Percentiles rank a stretch among this genome's conserved stretches.
Evolutionary conservation across 2,797 vertebrate species (phyloP).

Genomic region (Falco concolor): DNA sequence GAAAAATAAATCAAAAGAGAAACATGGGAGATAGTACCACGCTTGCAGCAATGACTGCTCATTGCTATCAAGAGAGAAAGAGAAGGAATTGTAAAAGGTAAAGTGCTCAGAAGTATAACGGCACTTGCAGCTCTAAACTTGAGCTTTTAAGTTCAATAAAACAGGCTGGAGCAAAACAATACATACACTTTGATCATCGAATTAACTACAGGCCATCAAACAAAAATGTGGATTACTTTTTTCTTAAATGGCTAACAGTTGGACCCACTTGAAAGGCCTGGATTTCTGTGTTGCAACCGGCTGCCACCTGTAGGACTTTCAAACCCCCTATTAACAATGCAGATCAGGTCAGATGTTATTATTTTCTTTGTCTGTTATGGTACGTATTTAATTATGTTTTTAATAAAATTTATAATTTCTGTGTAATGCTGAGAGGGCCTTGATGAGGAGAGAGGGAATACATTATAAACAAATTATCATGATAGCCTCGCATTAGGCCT

Average conservation of each 20-base stretch:
- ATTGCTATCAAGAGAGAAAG: neutral
- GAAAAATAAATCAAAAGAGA: neutral
- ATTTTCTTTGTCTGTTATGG: neutral
- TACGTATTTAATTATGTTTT: neutral
- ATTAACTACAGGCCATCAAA: neutral
- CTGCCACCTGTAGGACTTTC: neutral
- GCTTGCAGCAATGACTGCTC: neutral
- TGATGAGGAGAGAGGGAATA: neutral
- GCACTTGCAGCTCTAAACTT: neutral
- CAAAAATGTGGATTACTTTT: neutral
- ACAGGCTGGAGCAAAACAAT: neutral
- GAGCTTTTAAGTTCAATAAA: neutral
- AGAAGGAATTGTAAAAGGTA: neutral
- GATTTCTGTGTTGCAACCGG: neutral
- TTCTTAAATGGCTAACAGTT: neutral
- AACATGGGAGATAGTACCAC: neutral
- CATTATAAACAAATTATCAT: constrained; percentile 9
- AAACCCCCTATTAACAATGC: neutral
- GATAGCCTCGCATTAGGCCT: neutral
- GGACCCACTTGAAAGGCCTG: neutral
- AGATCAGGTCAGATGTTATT: neutral
- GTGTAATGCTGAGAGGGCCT: neutral
- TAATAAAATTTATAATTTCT: neutral
- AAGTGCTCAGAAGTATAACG: neutral
- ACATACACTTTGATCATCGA: neutral